Base-by-base conservation (phyloP, 2,888 invertebrate species). In the Conus canariensis region DNA sequence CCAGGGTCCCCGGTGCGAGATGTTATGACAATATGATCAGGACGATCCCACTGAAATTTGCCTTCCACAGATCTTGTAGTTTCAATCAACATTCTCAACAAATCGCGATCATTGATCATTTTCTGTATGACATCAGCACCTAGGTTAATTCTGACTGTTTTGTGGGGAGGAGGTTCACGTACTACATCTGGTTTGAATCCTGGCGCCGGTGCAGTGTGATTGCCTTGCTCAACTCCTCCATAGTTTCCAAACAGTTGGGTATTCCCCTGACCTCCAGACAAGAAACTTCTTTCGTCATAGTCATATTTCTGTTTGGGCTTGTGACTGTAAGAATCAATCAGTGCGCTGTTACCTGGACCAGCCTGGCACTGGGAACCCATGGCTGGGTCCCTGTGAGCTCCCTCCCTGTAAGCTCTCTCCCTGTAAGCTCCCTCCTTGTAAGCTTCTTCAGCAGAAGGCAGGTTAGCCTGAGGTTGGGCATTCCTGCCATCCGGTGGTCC, bases 21-120 rank as follows among this genome's bases (percentile, higher is more conserved):
- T 56, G 22, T 87, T 22, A 87, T 58, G n/a, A n/a, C 19, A 16
- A 87, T 87, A 19, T 74, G 58, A 22, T 87, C 87, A n/a, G 87
- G 87, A 45, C 10, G 74, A 30, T 74, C 45, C 70, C 70, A 87
- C 9, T n/a, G 58, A 74, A 25, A 87, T 58, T 14, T 87, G 19
- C 56, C 56, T 14, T 74, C 25, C 45, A 86, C 16, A 67, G 30
- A 67, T 67, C 25, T 86, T 19, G 59, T 4, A 16, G 6, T n/a
- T 16, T 0, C 12, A 59, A 60, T 19, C 25, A 67, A 7, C 86
- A 30, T 6, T 30, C 19, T 25, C 1, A 86, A 45, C 30, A 67
- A 19, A 3, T 16, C 0, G 3, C 3, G 3, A 67, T 86, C 64
- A 4, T 7, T 2, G 7, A 7, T 86, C 8, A 86, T 64, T 67